Percentiles rank a stretch among this genome's conserved stretches.
Conservation (phyloP, 2,888 invertebrate genomes). For the Dorcus hopei region DNA sequence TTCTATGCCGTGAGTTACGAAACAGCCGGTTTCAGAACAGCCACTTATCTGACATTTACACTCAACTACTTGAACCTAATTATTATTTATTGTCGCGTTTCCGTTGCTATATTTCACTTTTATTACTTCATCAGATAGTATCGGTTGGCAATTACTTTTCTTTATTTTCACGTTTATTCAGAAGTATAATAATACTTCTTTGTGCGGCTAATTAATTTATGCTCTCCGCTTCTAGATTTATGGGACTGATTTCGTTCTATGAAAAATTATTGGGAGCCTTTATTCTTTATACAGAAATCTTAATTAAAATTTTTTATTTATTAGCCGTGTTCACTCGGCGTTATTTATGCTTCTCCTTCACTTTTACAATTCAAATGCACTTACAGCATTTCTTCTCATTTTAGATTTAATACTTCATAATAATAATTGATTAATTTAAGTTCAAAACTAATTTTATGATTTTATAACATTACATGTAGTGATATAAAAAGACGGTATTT, state of each 20-base stretch:
- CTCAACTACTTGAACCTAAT: conserved; percentile 45
- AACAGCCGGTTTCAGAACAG: conserved; percentile 37
- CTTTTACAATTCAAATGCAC: not conserved
- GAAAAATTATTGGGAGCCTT: conserved; percentile 19
- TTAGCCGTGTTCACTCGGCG: conserved; percentile 3
- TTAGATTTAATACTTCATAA: too few species aligned
- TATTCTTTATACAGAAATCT: conserved; percentile 13
- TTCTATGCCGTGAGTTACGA: conserved; percentile 37
- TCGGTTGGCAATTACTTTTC: conserved; percentile 2
- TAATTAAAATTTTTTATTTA: conserved; percentile 20
- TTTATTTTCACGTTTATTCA: not conserved
- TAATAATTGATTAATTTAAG: too few species aligned
- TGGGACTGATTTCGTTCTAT: conserved; percentile 11
- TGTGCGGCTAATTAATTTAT: conserved; percentile 1
- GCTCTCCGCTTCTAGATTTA: conserved; percentile 6
- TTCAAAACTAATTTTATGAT: too few species aligned
- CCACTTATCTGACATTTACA: conserved; percentile 46
- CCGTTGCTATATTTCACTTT: conserved; percentile 38
- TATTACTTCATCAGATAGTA: conserved; percentile 40
- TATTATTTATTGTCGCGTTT: conserved; percentile 45
- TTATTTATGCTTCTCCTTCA: conserved; percentile 8
- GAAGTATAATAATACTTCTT: not conserved
- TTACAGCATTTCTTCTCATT: too few species aligned
- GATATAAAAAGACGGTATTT: too few species aligned
- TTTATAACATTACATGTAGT: too few species aligned